Conservation (phyloP, 2,888 invertebrate species). For the Acheta domesticus region DNA sequence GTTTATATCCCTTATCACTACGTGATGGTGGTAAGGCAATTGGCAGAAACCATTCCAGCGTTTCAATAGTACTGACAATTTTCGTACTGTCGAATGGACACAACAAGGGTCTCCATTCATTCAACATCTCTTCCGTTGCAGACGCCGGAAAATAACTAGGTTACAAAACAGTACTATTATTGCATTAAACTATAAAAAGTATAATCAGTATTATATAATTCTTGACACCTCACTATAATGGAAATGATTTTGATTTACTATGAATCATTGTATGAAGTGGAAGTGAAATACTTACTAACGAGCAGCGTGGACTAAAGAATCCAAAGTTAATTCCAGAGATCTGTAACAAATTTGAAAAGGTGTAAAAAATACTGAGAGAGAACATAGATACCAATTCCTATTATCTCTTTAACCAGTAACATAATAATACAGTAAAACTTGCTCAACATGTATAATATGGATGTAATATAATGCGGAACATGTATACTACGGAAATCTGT, state of each 20-base stretch:
- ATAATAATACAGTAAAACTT: too few species aligned
- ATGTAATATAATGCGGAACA: too few species aligned
- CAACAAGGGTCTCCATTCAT: conserved; percentile 73
- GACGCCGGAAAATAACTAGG: conserved; percentile 66
- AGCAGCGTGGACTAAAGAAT: conserved; percentile 41
- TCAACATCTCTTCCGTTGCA: conserved; percentile 82
- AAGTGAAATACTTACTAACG: conserved; percentile 39
- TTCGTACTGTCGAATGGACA: conserved; percentile 66
- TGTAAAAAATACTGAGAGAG: conserved; percentile 50
- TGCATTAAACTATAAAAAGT: conserved; percentile 18
- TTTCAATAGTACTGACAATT: conserved; percentile 54
- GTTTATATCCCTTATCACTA: conserved; percentile 62
- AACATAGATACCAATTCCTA: conserved; percentile 58
- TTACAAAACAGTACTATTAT: conserved; percentile 24
- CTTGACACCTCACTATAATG: neutral
- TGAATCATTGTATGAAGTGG: neutral
- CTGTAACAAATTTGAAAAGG: conserved; percentile 34
- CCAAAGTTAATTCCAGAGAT: conserved; percentile 40
- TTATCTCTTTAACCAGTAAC: conserved; percentile 51
- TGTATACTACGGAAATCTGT: too few species aligned
- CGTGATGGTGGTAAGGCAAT: conserved; percentile 61
- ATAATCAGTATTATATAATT: neutral
- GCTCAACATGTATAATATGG: too few species aligned
- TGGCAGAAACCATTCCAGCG: conserved; percentile 74
- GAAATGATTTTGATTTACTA: neutral